Base-by-base conservation (phyloP, 2,888 invertebrate genomes). In the Drosophila maculinotata region DNA sequence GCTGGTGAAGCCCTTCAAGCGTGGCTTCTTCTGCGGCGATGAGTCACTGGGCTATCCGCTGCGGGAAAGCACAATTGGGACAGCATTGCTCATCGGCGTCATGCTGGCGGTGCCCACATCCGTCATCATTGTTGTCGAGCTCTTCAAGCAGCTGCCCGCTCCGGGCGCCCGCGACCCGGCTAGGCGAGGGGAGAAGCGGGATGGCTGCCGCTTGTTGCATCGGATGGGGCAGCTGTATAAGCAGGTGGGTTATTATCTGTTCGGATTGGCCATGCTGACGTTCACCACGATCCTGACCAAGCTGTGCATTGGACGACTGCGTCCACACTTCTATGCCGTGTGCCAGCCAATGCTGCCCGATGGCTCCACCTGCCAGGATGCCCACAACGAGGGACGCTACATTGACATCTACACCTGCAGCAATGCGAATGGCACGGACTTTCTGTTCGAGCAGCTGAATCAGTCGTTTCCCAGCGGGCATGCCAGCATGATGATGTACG, bases 381-480 rank as follows among this genome's bases (percentile, higher is more conserved):
- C 92, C 0, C 92, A 92, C 49, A 94, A 95, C 89, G 92, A 93
- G 49, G 93, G 94, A 88, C 92, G 92, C 31, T 96, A 96, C 89
- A 94, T 95, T 63, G 95, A 93, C 91, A 93, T 93, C 90, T 98
- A 95, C 92, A 93, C 92, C 8, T 97, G 97, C 83, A 88, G 90
- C 39, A 92, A 92, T 39, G 91, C 91, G 0, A 93, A 94, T 51
- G 63, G 91, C 14, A 85, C 91, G 23, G 91, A 93, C 70, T 88
- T 91, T 79, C 91, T 94, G 48, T 91, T 95, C 79, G 95, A 95
- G 81, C 95, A 96, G 90, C 93, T 95, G 92, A 93, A 95, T 88
- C 93, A 97, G 69, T 97, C 97, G n/a, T 98, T 98, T 92, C 97
- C 97, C 58, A 97, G 97, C 67, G 97, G 97, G 15, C 97, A 98